Base-by-base conservation (phyloP, 2,113 vertebrate genomes). In the Barbus barbus region DNA sequence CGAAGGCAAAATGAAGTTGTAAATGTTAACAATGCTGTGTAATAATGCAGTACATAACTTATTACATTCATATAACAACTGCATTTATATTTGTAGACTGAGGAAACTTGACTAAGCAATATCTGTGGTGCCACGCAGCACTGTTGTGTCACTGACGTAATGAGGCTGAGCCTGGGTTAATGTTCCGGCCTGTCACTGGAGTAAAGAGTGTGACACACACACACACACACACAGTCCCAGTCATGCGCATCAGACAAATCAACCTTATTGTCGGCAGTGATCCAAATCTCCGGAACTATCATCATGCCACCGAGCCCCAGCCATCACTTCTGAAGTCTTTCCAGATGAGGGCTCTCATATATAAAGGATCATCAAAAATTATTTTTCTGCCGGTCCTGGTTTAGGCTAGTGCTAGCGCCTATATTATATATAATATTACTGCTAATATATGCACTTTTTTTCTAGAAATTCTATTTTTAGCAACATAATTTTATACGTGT, bases 221-320 rank as follows among this genome's bases (percentile, higher is more conserved):
- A 83, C 81, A n/a, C 81, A 79, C 79, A 85, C 44, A 46, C 83
- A 83, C 81, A 83, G 58, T 83, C 63, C 56, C 58, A 51, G 53
- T 77, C 53, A 77, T 61, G 83, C 22, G 41, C 44, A 36, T 41
- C 33, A 14, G 69, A 83, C 63, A 74, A 20, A 80, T 83, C 61
- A 67, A 76, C 73, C 71, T 78, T 63, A 16, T 58, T 38, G 1
- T 71, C 80, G 86, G 82, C 82, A 31, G 9, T 3, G 20, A 69
- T 84, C 74, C 83, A 84, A 78, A 82, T 51, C 82, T 78, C 76
- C 38, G 12, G 48, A 67, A 81, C 41, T 44, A 79, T 73, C 69
- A 56, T 72, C 76, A 65, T 63, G 51, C 56, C 84, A 81, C 26
- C 20, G 9, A 20, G 4, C 26, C 41, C 76, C 72, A 31, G 73